Conservation (phyloP, 2,113 vertebrate genomes). For the Labeo catla region DNA sequence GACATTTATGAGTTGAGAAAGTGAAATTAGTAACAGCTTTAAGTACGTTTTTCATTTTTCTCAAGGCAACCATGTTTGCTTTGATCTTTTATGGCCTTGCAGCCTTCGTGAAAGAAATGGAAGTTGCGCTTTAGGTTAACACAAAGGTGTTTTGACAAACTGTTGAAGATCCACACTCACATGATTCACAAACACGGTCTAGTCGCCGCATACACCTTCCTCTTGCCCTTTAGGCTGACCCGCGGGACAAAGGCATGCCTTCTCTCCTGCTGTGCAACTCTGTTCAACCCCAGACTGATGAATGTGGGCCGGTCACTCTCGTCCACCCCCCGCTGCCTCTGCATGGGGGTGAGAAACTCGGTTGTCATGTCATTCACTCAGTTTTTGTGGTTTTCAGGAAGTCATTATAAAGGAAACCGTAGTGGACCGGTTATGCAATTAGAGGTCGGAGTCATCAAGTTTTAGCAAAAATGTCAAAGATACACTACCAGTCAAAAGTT, state of each 20-base stretch:
- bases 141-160: conserved; percentile 54
- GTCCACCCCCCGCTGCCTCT: conserved; percentile 6
- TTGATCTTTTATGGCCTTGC: conserved; percentile 59
- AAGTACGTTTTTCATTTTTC: conserved; percentile 34
- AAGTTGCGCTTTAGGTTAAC: conserved; percentile 29
- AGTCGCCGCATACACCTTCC: conserved; percentile 9
- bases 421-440: background rate
- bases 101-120: conserved; percentile 41
- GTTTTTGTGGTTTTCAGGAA: background rate
- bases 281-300: conserved; percentile 22
- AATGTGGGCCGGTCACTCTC: conserved; percentile 15
- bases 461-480: background rate
- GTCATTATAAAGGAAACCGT: background rate
- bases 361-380: background rate
- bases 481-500: no score
- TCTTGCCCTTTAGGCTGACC: conserved; percentile 37
- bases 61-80: conserved; percentile 61
- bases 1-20: conserved; percentile 2
- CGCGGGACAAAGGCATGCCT: conserved; percentile 43
- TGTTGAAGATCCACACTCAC: conserved; percentile 29
- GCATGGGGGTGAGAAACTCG: background rate
- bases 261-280: conserved; percentile 40
- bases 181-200: conserved; percentile 24
- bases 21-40: conserved; percentile 26
- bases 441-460: background rate